These are phyloP conservation scores for Trachops cirrhosus DNA, from an alignment of 2,797 vertebrate species.

Conservation along the genomic window DNA sequence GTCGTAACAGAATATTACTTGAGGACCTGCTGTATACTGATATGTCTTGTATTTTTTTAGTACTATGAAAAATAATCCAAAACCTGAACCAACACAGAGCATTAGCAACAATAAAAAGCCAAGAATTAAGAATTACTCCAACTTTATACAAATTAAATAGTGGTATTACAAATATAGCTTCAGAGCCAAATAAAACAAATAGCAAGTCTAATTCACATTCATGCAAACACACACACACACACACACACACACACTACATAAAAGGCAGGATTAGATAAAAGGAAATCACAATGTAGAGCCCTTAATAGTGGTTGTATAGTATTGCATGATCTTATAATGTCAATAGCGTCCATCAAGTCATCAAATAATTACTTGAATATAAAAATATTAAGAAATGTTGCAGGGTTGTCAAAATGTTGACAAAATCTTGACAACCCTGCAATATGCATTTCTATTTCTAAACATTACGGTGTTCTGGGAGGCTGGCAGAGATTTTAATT, in stretches of 20 bases:
- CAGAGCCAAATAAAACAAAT: constrained; percentile 14
- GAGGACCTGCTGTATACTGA: background rate
- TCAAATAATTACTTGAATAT: background rate
- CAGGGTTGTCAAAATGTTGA: background rate
- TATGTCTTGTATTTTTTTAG: background rate
- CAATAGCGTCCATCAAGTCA: background rate
- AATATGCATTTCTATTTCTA: background rate
- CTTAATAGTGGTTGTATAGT: background rate
- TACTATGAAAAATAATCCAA: background rate
- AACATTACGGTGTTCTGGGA: background rate
- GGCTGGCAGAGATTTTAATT: background rate
- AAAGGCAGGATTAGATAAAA: background rate
- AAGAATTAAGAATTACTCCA: background rate
- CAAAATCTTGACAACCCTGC: no score
- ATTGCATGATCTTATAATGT: background rate
- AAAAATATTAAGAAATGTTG: background rate
- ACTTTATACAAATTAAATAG: constrained; percentile 6
- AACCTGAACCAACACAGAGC: background rate
- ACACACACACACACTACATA: background rate
- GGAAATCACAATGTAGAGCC: background rate
- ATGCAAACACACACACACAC: background rate
- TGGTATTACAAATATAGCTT: background rate
- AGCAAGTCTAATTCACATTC: background rate
- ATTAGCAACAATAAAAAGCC: background rate
- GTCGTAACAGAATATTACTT: background rate